phyloP scores from a whole-genome alignment of 2,888 invertebrate species.

The Hyppa rectilinea region DNA sequence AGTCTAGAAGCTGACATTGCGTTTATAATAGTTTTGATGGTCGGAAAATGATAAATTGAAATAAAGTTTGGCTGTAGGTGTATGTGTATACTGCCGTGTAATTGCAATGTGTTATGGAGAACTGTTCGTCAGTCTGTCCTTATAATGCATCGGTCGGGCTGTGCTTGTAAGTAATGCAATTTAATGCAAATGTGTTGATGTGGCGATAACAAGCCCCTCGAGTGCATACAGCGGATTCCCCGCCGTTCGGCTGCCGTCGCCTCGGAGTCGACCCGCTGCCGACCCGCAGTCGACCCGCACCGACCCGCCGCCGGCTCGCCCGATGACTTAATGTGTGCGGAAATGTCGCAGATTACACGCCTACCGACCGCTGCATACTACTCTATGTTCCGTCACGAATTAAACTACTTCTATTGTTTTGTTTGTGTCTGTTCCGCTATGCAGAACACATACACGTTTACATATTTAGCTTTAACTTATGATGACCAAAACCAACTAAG shows the following conservation, averaged over 20 bases:
- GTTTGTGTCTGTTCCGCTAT: conserved; percentile 52
- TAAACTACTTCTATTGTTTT: conserved; percentile 55
- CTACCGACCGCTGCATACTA: conserved; percentile 59
- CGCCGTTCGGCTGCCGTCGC: conserved; percentile 2
- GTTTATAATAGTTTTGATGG: conserved; percentile 41
- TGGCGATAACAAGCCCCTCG: conserved; percentile 74
- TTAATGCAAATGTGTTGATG: conserved; percentile 85
- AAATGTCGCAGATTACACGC: conserved; percentile 73
- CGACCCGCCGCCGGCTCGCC: conserved; percentile 36
- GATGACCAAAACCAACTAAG: conserved; percentile 29
- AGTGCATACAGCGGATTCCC: conserved; percentile 59
- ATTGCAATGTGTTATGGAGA: conserved; percentile 8
- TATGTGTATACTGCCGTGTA: neutral
- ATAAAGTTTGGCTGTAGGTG: conserved; percentile 7
- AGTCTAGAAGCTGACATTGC: conserved; percentile 37
- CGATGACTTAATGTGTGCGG: conserved; percentile 73
- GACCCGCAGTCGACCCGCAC: conserved; percentile 30
- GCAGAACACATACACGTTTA: conserved; percentile 32
- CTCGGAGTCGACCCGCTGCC: conserved; percentile 28
- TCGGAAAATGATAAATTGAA: conserved; percentile 38
- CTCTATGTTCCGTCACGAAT: conserved; percentile 54
- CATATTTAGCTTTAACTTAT: conserved; percentile 44
- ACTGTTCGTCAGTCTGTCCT: conserved; percentile 39
- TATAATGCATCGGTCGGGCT: conserved; percentile 47
- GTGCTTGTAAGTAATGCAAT: conserved; percentile 76